Evolutionary conservation across 2,888 invertebrate genomes (phyloP).

Genomic region (Drosophila quinaria): DNA sequence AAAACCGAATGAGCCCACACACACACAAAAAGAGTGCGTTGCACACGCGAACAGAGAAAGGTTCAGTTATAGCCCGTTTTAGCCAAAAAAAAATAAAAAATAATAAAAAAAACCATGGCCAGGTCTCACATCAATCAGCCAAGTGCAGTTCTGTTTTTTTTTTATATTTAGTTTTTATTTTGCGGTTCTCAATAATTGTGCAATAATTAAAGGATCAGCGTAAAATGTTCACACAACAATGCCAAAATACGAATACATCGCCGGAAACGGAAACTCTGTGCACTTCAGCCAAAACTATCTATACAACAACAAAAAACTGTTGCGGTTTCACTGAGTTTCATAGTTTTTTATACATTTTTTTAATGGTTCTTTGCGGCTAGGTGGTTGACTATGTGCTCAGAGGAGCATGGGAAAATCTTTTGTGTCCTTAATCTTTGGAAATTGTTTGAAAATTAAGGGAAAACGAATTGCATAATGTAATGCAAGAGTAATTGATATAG

Average conservation of each 20-base stretch:
- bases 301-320: constrained; percentile 15
- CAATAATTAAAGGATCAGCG: constrained; percentile 81
- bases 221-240: constrained; percentile 81
- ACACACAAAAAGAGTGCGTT: constrained; percentile 21
- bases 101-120: constrained; percentile 4
- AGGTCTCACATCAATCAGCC: constrained; percentile 50
- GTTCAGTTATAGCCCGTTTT: constrained; percentile 12
- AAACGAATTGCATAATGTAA: not conserved
- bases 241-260: constrained; percentile 63
- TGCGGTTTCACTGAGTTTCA: constrained; percentile 51
- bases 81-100: constrained; percentile 4
- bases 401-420: constrained; percentile 69
- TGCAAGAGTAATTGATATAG: not conserved
- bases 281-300: constrained; percentile 47
- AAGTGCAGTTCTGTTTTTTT: constrained; percentile 15
- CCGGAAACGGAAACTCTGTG: constrained; percentile 80
- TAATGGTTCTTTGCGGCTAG: constrained; percentile 18
- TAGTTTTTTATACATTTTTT: constrained; percentile 20
- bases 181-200: constrained; percentile 54
- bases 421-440: constrained; percentile 30
- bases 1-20: constrained; percentile 59
- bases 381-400: constrained; percentile 26
- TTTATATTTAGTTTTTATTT: constrained; percentile 4
- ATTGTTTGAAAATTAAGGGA: constrained; percentile 8
- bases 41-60: constrained; percentile 6